Conservation (phyloP, 1,140 invertebrate species). For the Trachymyrmex cornetzi region DNA sequence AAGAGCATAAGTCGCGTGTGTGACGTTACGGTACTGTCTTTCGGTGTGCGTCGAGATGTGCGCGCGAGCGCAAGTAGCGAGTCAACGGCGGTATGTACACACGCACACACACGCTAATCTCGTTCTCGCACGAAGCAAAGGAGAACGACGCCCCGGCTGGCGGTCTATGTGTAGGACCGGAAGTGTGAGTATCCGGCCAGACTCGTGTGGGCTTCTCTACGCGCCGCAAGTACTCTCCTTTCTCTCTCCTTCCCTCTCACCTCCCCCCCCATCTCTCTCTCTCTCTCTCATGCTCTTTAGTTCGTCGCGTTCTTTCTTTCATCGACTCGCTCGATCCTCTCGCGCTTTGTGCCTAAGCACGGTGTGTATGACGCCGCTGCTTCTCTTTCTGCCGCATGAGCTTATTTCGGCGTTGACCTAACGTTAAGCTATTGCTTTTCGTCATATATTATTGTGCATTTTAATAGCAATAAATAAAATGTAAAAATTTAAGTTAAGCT, state of each 20-base stretch:
- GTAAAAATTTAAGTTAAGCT: not conserved
- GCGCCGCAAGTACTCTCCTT: slow-evolving; percentile 77
- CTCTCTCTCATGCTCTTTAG: slow-evolving; percentile 28
- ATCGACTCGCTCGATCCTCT: slow-evolving; percentile 55
- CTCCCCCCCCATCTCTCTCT: slow-evolving; percentile 27
- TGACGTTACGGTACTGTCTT: slow-evolving; percentile 67
- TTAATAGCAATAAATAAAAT: not conserved
- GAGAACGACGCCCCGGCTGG: slow-evolving; percentile 78
- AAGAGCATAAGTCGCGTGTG: slow-evolving; percentile 60
- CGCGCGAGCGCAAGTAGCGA: not conserved
- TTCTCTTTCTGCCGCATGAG: not conserved
- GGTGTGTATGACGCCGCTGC: slow-evolving; percentile 32
- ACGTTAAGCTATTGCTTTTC: not conserved
- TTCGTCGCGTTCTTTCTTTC: slow-evolving; percentile 61
- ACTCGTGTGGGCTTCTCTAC: slow-evolving; percentile 86
- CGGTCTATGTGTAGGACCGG: slow-evolving; percentile 86
- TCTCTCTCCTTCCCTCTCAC: slow-evolving; percentile 46
- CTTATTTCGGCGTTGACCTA: slow-evolving; percentile 31
- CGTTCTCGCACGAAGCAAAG: slow-evolving; percentile 59
- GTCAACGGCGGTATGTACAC: not conserved
- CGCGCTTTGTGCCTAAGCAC: slow-evolving; percentile 60
- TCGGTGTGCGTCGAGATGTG: slow-evolving; percentile 20
- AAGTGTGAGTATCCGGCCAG: slow-evolving; percentile 87
- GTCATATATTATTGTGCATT: not conserved
- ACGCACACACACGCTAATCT: slow-evolving; percentile 50